Evolutionary conservation across 2,113 vertebrate species (phyloP), one percentile per base, ranked within the genome.

Genomic region (western clawed frog (Xenopus tropicalis)): DNA sequence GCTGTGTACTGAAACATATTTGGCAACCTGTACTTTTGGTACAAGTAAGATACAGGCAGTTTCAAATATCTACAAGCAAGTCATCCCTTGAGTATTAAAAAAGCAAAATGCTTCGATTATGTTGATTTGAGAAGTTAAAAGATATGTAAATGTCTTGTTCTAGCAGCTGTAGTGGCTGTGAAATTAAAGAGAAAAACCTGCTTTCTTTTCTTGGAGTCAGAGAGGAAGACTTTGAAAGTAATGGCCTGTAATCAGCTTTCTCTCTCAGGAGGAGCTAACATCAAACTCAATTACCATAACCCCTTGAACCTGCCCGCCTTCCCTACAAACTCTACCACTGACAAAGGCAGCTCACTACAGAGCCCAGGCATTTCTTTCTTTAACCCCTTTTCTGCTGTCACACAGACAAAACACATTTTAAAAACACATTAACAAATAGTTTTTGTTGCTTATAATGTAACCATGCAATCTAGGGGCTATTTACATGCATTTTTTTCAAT

Each of bases 1-100:
- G 87, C 84, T 23, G 87, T 89, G 79, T 91, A 91, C 77, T 82
- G 89, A 82, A 91, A 86, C 89, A 90, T 90, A 58, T 80, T 86
- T 84, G 79, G 79, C 78, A 80, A 77, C 56, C 16, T 54, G 16
- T 2, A 54, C 7, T 9, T n/a, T 54, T 17, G 52, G 16, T 54
- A 17, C 52, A 54, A 17, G 19, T 54, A n/a, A 14, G 16, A 6
- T 54, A n/a, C 8, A 6, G 3, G 16, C 6, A 48, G 46, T 14
- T 48, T 54, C 7, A 6, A 54, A n/a, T 54, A 54, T 9, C 22
- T 59, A 13, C 11, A 59, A 24, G 14, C 13, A 59, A 59, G 10
- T 22, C 7, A 59, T 23, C 20, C 22, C 46, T 48, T 48, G 46
- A 48, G 4, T 48, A 5, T 48, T 48, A 14, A 17, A 13, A 48